phyloP scores from a whole-genome alignment of 2,113 vertebrate genomes.

The Hydropotes inermis region DNA sequence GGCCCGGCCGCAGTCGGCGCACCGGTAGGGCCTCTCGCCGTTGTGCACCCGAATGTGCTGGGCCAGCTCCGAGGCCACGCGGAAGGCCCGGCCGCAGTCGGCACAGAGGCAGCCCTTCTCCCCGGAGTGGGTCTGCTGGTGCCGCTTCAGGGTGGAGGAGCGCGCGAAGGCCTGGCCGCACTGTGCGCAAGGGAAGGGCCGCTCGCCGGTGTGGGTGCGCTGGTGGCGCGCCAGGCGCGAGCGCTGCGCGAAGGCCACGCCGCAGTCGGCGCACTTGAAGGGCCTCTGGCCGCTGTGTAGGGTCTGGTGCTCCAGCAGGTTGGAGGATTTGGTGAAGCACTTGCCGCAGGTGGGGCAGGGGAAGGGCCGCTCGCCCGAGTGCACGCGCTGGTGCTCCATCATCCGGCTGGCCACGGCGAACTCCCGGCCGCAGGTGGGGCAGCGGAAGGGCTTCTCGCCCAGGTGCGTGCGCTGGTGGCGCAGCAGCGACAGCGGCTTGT shows the following conservation, averaged over 20 bases:
- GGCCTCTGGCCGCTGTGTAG: conserved; percentile 61
- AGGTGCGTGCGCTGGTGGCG: conserved; percentile 85
- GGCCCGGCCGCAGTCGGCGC: conserved; percentile 41
- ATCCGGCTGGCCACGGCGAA: conserved; percentile 83
- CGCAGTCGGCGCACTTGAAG: conserved; percentile 58
- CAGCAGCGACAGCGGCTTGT: conserved; percentile 82
- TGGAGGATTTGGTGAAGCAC: conserved; percentile 55
- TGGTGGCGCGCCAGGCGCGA: conserved; percentile 44
- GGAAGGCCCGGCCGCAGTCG: conserved; percentile 38
- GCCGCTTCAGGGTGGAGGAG: conserved; percentile 42
- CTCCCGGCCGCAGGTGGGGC: conserved; percentile 55
- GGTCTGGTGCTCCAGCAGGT: conserved; percentile 48
- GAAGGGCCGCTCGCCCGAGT: conserved; percentile 63
- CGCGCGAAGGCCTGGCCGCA: conserved; percentile 45
- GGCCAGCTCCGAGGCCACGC: neutral
- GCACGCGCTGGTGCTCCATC: conserved; percentile 84
- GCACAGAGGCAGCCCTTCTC: conserved; percentile 52
- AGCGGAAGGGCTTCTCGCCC: conserved; percentile 83
- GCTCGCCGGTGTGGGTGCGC: conserved; percentile 24
- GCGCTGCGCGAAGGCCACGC: conserved; percentile 50
- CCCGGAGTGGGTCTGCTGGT: conserved; percentile 9
- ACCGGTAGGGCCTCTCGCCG: conserved; percentile 46
- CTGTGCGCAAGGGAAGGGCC: conserved; percentile 24
- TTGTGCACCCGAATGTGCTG: conserved; percentile 41
- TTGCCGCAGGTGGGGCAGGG: conserved; percentile 46